Evolutionary conservation across 2,888 invertebrate genomes (phyloP), one percentile per base, ranked within the genome.

Genomic region (Balanococcus diminutus): DNA sequence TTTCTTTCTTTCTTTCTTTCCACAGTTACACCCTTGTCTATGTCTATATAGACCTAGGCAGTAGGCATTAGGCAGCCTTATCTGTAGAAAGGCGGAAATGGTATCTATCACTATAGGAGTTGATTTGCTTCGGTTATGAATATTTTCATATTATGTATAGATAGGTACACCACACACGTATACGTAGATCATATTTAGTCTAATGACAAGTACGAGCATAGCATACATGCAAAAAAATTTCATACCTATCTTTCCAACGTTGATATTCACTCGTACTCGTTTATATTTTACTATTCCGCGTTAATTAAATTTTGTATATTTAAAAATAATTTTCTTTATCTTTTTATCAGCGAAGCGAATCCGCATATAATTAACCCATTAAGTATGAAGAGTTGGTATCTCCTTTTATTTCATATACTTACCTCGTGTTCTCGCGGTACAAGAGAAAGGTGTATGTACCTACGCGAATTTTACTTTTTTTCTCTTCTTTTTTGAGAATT

Each of bases 351-450:
- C 61, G 61, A 61, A 61, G 61, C 61, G 61, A 61, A 61, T 61
- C 61, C 25, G 61, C 61, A 61, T 61, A 25, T 61, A 61, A 61
- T 61, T 61, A 61, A 61, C 61, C 61, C 61, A 61, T 61, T 61
- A 61, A 25, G 25, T 25, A 25, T 14, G 25, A 25, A 25, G 61
- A 61, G 25, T n/a, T n/a, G n/a, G n/a, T 61, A 51, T n/a, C 46
- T 46, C 14, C n/a, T 46, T 14, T 46, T 14, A 46, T 3, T 46
- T 46, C 46, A n/a, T 46, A n/a, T 46, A 3, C 8, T 5, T 5
- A 36, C 36, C 36, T 36, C n/a, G 8, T 36, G 36, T 36, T 3
- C 36, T 11, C 39, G 39, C 8, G 8, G 39, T 42, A 42, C 5
- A 46, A 61, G 61, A 61, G 61, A 61, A 61, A 61, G 61, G 61